Conservation (phyloP, 2,113 vertebrate genomes). For the Seriola quinqueradiata region DNA sequence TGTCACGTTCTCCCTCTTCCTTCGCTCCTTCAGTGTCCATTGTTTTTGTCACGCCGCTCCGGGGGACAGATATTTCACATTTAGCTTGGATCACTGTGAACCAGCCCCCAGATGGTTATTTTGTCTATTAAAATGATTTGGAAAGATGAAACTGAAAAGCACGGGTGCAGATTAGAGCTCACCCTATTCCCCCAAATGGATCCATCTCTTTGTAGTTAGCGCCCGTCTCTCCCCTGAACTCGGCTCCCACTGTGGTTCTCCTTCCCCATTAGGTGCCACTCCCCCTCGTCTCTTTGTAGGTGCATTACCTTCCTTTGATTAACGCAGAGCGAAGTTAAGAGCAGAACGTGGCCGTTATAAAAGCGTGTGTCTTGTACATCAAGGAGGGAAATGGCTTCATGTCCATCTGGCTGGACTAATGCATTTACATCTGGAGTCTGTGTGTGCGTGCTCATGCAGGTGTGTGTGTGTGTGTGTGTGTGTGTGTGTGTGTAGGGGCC, state of each 20-base stretch:
- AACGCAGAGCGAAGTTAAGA: conserved; percentile 14
- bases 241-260: conserved; percentile 39
- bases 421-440: conserved; percentile 16
- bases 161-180: conserved; percentile 15
- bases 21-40: background rate
- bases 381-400: conserved; percentile 12
- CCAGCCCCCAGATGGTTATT: background rate
- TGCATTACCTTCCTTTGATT: conserved; percentile 58
- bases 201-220: conserved; percentile 44
- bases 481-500: conserved; percentile 1
- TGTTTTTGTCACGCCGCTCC: background rate
- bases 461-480: background rate
- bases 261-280: conserved; percentile 36
- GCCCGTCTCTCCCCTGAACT: conserved; percentile 5
- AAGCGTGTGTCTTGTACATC: conserved; percentile 1
- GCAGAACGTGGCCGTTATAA: conserved; percentile 29
- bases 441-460: too few relatives aligned
- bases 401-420: conserved; percentile 16
- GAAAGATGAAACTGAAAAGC: background rate
- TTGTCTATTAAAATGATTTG: background rate
- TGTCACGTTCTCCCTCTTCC: background rate
- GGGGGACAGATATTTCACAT: too few relatives aligned
- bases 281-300: background rate
- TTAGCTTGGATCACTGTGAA: too few relatives aligned
- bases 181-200: conserved; percentile 20